Base-by-base conservation (phyloP, 2,888 invertebrate genomes). In the Melanophora roralis region DNA sequence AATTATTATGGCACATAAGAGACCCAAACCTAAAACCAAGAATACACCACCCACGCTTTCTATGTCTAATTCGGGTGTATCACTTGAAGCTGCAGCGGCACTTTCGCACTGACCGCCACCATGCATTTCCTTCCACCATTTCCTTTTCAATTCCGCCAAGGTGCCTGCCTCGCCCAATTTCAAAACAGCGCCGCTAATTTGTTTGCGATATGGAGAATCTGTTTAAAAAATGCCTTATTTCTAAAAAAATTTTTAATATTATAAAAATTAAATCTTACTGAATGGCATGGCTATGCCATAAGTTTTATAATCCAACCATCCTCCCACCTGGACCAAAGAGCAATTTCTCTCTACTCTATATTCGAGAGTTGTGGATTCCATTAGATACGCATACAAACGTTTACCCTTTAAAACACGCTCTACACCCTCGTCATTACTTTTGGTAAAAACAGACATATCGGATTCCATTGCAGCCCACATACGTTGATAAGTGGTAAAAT, bases 291-390 rank as follows among this genome's bases (percentile, higher is more conserved):
- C 98, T 77, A 98, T 96, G 59, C 98, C 98, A 87, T 98, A 98
- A 81, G 97, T 97, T 88, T 98, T 98, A 43, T 95, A 94, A 90
- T 98, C 97, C 77, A 98, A 90, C 86, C 94, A 93, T 4, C 94
- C 92, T 0, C 97, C 96, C 8, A 96, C 94, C 91, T 96, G 95
- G 86, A 93, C 94, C 81, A 98, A 91, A 57, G 96, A 94, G 86
- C 98, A 98, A 85, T 96, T 92, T 79, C 95, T 92, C 89, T 97
- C 95, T 81, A 95, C 92, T 85, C 94, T 94, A 90, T 98, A 99
- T 89, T 99, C 98, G 82, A 99, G 94, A 1, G 95, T 94, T 0
- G 97, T 95, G 6, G 97, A 98, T 91, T 99, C 99, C 97, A 98
- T 98, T 53, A 99, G 91, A 89, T 95, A 99, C 2, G 99, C 99